Evolutionary conservation across 2,888 invertebrate genomes (phyloP).

Genomic region (Polymixis lichenea): DNA sequence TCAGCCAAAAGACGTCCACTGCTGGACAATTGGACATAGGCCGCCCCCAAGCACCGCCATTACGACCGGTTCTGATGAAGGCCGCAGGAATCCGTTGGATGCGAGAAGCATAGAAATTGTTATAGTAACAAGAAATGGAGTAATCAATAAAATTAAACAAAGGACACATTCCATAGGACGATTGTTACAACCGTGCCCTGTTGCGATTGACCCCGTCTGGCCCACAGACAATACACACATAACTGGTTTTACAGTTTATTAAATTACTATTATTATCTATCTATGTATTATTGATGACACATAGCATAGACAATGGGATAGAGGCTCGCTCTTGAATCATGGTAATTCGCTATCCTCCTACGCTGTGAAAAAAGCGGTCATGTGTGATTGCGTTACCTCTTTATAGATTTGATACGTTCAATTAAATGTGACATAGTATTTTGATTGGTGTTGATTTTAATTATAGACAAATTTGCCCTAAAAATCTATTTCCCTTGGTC

Average conservation of each 20-base stretch:
- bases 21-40: too few species aligned
- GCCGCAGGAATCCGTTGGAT: too few species aligned
- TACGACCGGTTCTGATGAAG: too few species aligned
- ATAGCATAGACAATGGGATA: slow-evolving; percentile 53
- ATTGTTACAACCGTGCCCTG: slow-evolving; percentile 10
- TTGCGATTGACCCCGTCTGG: slow-evolving; percentile 17
- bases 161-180: slow-evolving; percentile 6
- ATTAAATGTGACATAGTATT: slow-evolving; percentile 51
- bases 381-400: slow-evolving; percentile 25
- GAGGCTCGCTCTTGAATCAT: slow-evolving; percentile 33
- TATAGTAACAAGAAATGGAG: background rate
- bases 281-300: slow-evolving; percentile 44
- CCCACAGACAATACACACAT: slow-evolving; percentile 16
- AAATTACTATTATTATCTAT: slow-evolving; percentile 45
- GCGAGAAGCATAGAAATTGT: too few species aligned
- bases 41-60: too few species aligned
- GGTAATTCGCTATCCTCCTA: slow-evolving; percentile 48
- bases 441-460: slow-evolving; percentile 43
- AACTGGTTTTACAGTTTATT: slow-evolving; percentile 43
- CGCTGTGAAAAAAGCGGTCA: slow-evolving; percentile 50
- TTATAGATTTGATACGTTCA: slow-evolving; percentile 49
- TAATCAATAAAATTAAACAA: background rate
- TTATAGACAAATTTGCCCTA: background rate
- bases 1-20: too few species aligned
- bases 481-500: background rate